Evolutionary conservation across 2,113 vertebrate genomes (phyloP), one percentile per base, ranked within the genome.

Genomic region (Phrynosoma platyrhinos): DNA sequence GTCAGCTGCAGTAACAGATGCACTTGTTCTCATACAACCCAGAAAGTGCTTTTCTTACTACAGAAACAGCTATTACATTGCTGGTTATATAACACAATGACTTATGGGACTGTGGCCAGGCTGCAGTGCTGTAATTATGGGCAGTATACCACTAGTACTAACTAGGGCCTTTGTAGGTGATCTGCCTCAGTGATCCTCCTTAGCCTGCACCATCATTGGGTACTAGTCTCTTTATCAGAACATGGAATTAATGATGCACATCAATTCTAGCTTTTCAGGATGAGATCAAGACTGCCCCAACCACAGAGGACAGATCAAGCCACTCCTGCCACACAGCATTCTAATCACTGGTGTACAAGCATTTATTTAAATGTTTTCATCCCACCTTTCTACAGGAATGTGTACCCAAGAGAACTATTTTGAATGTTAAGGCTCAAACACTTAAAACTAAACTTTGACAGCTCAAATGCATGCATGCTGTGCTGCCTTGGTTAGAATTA

Each of bases 401-500:
- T 20, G 16, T 71, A 52, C 23, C 27, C 6, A 83, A 71, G 64
- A 27, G 42, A 13, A 71, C 83, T 36, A 36, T 21, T 16, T 16
- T 10, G 74, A 82, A 7, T 40, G 18, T 71, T 80, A 42, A 87
- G 66, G 13, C 47, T 47, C n/a, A 3, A 0, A 12, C 82, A 5
- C 27, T n/a, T 75, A 12, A 0, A 21, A 25, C 30, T 86, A 30
- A 1, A 3, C 0, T 42, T 69, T 53, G 53, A 55, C 13, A 69
- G 55, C 53, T 10, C 68, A 74, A 62, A 58, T 72, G 79, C 40
- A 88, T 79, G 80, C 80, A 20, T 0, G 14, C n/a, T 66, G 27
- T 21, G 69, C 84, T 75, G 32, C 40, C 20, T 0, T 40, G 79
- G 93, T 86, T 87, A 79, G 91, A 92, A 94, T 83, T 87, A 86